These are phyloP conservation scores for Neria commutata DNA, from an alignment of 2,888 invertebrate genomes.

Conservation along the genomic window DNA sequence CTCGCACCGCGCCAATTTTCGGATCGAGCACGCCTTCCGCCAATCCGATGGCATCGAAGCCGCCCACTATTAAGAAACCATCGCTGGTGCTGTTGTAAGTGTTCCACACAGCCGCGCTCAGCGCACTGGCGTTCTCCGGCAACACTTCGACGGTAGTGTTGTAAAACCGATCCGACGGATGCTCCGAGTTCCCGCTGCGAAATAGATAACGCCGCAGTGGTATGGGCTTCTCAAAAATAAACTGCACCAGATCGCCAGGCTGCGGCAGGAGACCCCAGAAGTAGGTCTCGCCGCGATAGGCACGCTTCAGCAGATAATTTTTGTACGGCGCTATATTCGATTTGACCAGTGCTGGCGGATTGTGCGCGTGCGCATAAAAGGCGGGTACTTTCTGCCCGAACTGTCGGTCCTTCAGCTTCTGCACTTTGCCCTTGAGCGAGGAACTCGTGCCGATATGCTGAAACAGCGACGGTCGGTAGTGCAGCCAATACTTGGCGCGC, in stretches of 20 bases:
- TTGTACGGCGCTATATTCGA: conserved; percentile 81
- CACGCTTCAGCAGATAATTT: conserved; percentile 77
- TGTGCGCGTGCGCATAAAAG: conserved; percentile 75
- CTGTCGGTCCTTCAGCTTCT: conserved; percentile 91
- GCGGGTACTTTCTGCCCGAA: conserved; percentile 79
- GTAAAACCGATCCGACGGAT: conserved; percentile 85
- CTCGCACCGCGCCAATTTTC: conserved; percentile 71
- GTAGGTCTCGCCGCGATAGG: conserved; percentile 85
- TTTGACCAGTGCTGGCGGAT: conserved; percentile 73
- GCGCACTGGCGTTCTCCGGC: conserved; percentile 65
- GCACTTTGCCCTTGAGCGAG: conserved; percentile 94
- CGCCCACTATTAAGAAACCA: conserved; percentile 74
- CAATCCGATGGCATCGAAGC: conserved; percentile 81
- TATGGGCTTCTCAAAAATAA: conserved; percentile 77
- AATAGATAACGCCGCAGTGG: conserved; percentile 72
- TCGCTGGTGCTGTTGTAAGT: conserved; percentile 69
- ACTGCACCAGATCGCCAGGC: conserved; percentile 78
- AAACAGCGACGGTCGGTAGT: conserved; percentile 89
- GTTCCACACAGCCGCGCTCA: conserved; percentile 63
- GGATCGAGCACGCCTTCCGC: conserved; percentile 74
- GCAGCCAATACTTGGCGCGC: conserved; percentile 79
- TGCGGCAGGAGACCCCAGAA: conserved; percentile 92
- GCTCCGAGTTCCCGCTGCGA: conserved; percentile 88
- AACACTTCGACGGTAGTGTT: conserved; percentile 85
- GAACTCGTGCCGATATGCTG: conserved; percentile 96